phyloP scores from a whole-genome alignment of 1,140 invertebrate genomes.

The Delia radicum region DNA sequence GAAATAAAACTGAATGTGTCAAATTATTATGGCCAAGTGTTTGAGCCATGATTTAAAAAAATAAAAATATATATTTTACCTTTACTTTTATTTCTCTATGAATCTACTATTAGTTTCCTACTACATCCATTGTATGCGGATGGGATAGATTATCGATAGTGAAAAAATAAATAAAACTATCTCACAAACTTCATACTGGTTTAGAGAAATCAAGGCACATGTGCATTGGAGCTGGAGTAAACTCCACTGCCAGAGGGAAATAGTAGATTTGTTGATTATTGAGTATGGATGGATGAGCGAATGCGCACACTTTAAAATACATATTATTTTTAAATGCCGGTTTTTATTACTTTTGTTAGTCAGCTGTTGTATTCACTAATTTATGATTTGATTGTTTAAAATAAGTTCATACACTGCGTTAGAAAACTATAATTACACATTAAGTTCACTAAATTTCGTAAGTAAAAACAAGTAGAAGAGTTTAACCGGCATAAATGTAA shows the following conservation, averaged over 20 bases:
- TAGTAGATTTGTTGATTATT: background rate
- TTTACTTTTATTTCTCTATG: background rate
- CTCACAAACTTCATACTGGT: background rate
- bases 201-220: background rate
- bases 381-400: background rate
- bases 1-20: conserved; percentile 19
- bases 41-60: background rate
- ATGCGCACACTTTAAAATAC: background rate
- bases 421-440: no score
- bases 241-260: background rate
- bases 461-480: no score
- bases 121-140: no score
- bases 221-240: background rate
- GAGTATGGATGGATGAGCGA: background rate
- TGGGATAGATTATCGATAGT: background rate
- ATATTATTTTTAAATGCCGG: background rate
- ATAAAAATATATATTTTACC: background rate
- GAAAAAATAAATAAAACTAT: background rate
- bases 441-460: no score
- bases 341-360: conserved; percentile 1
- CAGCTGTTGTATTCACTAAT: background rate
- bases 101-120: background rate
- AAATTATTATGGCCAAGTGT: background rate
- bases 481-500: no score
- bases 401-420: no score